phyloP scores from a whole-genome alignment of 2,888 invertebrate species.

The Emmelina monodactyla region DNA sequence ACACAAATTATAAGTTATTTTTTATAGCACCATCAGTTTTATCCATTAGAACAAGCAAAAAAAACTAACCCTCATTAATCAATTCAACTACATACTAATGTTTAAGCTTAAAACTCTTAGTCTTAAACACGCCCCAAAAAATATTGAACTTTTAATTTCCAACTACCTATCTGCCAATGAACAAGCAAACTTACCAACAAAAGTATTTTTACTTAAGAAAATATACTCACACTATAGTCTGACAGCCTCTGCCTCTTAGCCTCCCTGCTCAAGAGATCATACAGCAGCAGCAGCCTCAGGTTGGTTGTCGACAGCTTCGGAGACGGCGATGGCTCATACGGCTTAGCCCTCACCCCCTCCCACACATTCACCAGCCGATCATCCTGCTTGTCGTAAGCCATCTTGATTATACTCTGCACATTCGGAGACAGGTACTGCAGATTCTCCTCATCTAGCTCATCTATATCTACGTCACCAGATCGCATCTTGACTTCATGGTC shows the following conservation, averaged over 20 bases:
- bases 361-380: constrained; percentile 43
- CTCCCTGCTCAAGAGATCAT: constrained; percentile 72
- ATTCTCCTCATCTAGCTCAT: constrained; percentile 39
- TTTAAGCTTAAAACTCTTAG: too few relatives aligned
- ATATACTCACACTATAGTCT: constrained; percentile 63
- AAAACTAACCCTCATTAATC: too few relatives aligned
- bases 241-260: constrained; percentile 69
- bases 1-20: too few relatives aligned
- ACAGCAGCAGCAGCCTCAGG: constrained; percentile 65
- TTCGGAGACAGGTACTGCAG: constrained; percentile 49
- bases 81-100: too few relatives aligned
- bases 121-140: too few relatives aligned
- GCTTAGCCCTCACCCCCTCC: constrained; percentile 36
- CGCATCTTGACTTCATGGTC: constrained; percentile 29
- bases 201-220: background rate
- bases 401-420: constrained; percentile 46
- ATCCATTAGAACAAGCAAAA: too few relatives aligned
- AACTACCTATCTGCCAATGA: too few relatives aligned
- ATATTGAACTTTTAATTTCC: too few relatives aligned
- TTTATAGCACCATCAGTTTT: too few relatives aligned
- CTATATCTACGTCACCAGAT: constrained; percentile 40
- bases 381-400: constrained; percentile 42
- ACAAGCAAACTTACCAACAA: background rate
- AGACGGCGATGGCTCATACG: constrained; percentile 41
- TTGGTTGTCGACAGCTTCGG: constrained; percentile 66